Conservation (phyloP, 2,888 invertebrate species). For the Acleris laterana region DNA sequence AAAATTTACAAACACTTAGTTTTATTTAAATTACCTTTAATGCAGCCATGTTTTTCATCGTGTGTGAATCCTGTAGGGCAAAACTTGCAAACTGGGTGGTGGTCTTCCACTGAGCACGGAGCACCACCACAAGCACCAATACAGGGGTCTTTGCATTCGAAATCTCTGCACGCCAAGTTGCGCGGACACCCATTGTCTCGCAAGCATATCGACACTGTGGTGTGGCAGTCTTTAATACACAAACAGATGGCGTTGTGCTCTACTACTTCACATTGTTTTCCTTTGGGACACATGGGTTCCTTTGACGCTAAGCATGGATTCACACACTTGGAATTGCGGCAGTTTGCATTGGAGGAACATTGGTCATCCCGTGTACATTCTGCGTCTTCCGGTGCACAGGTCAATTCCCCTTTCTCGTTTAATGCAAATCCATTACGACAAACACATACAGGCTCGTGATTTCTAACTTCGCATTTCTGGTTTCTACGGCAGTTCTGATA, state of each 20-base stretch:
- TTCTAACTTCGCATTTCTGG: slow-evolving; percentile 94
- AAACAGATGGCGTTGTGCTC: slow-evolving; percentile 94
- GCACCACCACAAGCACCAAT: slow-evolving; percentile 93
- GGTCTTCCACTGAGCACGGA: slow-evolving; percentile 97
- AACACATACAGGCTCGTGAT: slow-evolving; percentile 93
- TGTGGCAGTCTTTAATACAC: slow-evolving; percentile 94
- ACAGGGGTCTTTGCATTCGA: slow-evolving; percentile 96
- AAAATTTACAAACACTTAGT: slow-evolving; percentile 59
- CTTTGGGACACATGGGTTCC: slow-evolving; percentile 89
- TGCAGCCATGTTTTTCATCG: slow-evolving; percentile 96
- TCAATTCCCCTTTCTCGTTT: slow-evolving; percentile 93
- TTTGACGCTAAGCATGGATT: slow-evolving; percentile 91
- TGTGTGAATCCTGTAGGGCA: slow-evolving; percentile 96
- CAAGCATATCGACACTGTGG: slow-evolving; percentile 93
- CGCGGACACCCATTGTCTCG: slow-evolving; percentile 95
- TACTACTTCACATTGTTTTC: slow-evolving; percentile 94
- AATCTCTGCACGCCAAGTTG: slow-evolving; percentile 93
- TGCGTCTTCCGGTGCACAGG: slow-evolving; percentile 92
- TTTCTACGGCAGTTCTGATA: slow-evolving; percentile 90
- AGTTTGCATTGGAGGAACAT: slow-evolving; percentile 94
- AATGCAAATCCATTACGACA: slow-evolving; percentile 95
- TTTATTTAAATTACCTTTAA: slow-evolving; percentile 92
- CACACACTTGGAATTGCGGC: slow-evolving; percentile 92
- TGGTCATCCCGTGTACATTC: slow-evolving; percentile 93
- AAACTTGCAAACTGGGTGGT: slow-evolving; percentile 97